These are phyloP conservation scores for Caenorhabditis drosophilae DNA, from an alignment of 2,888 invertebrate species.

Conservation along the genomic window DNA sequence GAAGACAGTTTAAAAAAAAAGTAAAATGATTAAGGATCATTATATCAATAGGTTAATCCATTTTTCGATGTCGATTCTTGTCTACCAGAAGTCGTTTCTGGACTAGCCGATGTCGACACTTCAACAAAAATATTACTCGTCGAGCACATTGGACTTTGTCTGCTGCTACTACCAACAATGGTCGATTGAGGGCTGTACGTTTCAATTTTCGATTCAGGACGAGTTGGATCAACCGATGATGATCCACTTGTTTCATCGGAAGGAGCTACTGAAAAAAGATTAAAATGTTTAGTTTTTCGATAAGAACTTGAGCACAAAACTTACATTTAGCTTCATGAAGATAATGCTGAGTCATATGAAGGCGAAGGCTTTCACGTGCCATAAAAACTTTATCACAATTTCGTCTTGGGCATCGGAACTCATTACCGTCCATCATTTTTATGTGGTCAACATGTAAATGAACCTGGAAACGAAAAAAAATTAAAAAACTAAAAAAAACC, in stretches of 20 bases:
- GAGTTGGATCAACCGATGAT: background rate
- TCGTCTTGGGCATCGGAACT: conserved; percentile 59
- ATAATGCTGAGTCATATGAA: conserved; percentile 61
- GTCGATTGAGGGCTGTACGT: background rate
- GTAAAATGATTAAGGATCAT: no score
- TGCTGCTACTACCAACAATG: background rate
- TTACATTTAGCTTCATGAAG: conserved; percentile 3
- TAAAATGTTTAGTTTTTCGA: background rate
- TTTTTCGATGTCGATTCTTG: no score
- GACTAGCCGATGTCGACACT: no score
- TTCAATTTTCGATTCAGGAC: background rate
- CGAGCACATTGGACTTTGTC: background rate
- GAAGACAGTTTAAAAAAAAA: no score
- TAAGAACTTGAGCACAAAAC: background rate
- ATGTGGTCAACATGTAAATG: conserved; percentile 67
- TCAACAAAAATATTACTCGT: no score
- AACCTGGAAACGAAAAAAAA: conserved; percentile 32
- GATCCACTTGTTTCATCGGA: background rate
- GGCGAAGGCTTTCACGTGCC: conserved; percentile 50
- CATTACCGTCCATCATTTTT: conserved; percentile 61
- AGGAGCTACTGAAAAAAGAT: background rate
- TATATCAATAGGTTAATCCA: no score
- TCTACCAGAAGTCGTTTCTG: no score
- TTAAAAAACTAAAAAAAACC: background rate
- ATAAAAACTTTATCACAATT: conserved; percentile 58